Conservation (phyloP, 1,140 invertebrate genomes). For the Drosophila albomicans region DNA sequence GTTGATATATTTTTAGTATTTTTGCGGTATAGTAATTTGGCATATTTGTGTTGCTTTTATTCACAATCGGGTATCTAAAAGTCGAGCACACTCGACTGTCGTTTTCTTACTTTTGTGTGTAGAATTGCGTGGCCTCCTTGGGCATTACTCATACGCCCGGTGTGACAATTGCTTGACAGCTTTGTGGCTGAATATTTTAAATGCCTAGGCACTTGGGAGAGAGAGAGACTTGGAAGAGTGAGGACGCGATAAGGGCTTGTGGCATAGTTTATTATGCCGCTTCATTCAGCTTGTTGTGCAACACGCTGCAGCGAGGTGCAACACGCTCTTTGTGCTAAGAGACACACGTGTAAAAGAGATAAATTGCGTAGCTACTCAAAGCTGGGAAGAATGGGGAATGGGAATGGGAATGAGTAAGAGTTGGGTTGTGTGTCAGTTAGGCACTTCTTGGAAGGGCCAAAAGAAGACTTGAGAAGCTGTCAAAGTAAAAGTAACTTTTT, state of each 20-base stretch:
- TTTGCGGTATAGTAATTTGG: no score
- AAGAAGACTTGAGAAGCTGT: slow-evolving; percentile 31
- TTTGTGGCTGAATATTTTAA: slow-evolving; percentile 34
- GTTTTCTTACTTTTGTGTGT: no score
- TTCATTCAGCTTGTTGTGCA: slow-evolving; percentile 24
- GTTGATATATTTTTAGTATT: no score
- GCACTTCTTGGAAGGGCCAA: slow-evolving; percentile 5
- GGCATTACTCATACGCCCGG: slow-evolving; percentile 69
- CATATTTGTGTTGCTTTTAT: no score
- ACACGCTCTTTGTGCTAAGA: neutral
- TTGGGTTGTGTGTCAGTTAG: neutral
- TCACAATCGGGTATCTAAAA: no score
- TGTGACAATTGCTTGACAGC: slow-evolving; percentile 63
- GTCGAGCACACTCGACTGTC: no score
- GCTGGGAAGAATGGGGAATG: neutral
- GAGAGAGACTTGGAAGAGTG: slow-evolving; percentile 1
- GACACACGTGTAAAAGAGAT: slow-evolving; percentile 48
- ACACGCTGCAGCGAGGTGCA: slow-evolving; percentile 29
- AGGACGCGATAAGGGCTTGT: slow-evolving; percentile 8
- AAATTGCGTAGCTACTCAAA: slow-evolving; percentile 50
- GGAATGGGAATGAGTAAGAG: neutral
- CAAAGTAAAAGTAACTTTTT: slow-evolving; percentile 55
- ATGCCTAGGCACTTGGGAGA: slow-evolving; percentile 23
- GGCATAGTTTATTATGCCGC: slow-evolving; percentile 32
- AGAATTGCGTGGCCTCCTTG: slow-evolving; percentile 44